These are phyloP conservation scores for Hyppa rectilinea DNA, from an alignment of 2,888 invertebrate species.

Conservation along the genomic window DNA sequence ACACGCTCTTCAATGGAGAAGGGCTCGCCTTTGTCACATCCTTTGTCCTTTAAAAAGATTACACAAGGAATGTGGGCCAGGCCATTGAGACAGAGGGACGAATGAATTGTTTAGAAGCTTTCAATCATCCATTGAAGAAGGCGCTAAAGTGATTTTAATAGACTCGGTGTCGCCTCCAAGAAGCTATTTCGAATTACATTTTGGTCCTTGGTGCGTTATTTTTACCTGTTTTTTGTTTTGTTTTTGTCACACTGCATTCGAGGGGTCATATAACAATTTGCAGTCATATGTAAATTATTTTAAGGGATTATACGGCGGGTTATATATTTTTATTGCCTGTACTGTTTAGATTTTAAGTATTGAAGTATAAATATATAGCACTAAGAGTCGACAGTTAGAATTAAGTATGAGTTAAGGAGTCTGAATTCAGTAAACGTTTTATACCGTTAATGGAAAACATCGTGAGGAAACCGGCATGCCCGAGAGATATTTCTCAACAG, in stretches of 20 bases:
- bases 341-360: neutral
- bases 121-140: conserved; percentile 89
- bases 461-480: no score
- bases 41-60: conserved; percentile 87
- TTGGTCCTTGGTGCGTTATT: conserved; percentile 78
- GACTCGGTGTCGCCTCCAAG: conserved; percentile 87
- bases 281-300: conserved; percentile 44
- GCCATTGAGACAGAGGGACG: conserved; percentile 83
- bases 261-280: conserved; percentile 23
- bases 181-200: conserved; percentile 84
- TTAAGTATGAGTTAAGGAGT: accelerated
- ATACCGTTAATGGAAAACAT: no score
- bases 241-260: conserved; percentile 54
- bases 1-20: conserved; percentile 81
- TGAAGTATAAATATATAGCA: neutral
- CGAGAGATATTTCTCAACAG: no score
- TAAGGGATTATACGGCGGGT: conserved; percentile 1
- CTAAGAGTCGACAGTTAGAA: neutral
- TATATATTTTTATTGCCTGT: neutral
- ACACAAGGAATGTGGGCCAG: conserved; percentile 86
- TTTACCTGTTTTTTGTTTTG: conserved; percentile 73
- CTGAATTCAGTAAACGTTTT: neutral
- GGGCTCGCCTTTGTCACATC: conserved; percentile 80
- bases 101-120: conserved; percentile 88
- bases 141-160: conserved; percentile 90